Base-by-base conservation (phyloP, 2,797 vertebrate species). In the Ataeniobius toweri region DNA sequence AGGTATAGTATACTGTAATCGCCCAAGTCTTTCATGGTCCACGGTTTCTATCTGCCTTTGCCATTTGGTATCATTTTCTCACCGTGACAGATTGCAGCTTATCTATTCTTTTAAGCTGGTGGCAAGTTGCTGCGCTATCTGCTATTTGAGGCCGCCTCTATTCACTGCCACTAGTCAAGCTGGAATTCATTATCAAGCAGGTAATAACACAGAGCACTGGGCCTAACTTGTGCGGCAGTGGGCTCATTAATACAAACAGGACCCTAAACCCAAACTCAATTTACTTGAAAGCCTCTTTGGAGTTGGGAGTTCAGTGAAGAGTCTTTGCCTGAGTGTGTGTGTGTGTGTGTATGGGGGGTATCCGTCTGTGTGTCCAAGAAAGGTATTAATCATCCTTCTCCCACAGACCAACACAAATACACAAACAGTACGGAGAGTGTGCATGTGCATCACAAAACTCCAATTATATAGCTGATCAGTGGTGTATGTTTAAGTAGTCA, bases 181-280 rank as follows among this genome's bases (percentile, higher is more conserved):
- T 91, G 86, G 89, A 84, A 88, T 93, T 93, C 91, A 94, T 93
- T 92, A 93, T 92, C 89, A 90, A 79, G 88, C 86, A 91, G 92
- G 90, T 93, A 93, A 92, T 93, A 92, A 91, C 90, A 92, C 87
- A 89, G 88, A 89, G 91, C 92, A 75, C 80, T 91, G 86, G 86
- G 85, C 89, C 90, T 86, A 93, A 86, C 90, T 92, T 88, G 84
- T 87, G 82, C 80, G 69, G 80, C 89, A 83, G 86, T 86, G 84
- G 90, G 85, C 85, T 93, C 92, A 93, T 94, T 93, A 93, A 92
- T 94, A 93, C 90, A 93, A 94, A 94, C 93, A 93, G 86, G 91
- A 93, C 91, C 91, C 91, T 92, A 90, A 94, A 94, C 93, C 90
- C 90, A 93, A 94, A 93, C 92, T 93, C 92, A 94, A 93, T 94